Percentiles rank a stretch among this genome's conserved stretches.
phyloP scores from a whole-genome alignment of 2,888 invertebrate genomes.

The Diarsia mendica region DNA sequence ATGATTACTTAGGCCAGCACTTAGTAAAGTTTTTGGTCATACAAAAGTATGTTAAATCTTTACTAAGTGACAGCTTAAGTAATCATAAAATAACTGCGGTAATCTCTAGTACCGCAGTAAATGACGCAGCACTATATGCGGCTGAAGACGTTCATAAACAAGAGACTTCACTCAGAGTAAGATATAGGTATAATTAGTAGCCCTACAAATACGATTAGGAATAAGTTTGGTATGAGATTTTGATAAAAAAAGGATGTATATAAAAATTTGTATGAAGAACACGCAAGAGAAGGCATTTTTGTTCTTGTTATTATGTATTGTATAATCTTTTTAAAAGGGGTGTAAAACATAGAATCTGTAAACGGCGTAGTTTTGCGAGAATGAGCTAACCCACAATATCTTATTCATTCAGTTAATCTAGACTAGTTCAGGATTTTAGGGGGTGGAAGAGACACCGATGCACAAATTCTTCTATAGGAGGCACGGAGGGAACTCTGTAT shows the following conservation, averaged over 20 bases:
- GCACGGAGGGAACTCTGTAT: no score
- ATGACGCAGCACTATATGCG: not conserved
- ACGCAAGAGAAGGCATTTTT: not conserved
- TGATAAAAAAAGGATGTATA: constrained; percentile 18
- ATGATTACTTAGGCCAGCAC: no score
- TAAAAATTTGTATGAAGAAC: not conserved
- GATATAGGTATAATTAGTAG: constrained; percentile 8
- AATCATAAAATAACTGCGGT: no score
- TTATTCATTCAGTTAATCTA: not conserved
- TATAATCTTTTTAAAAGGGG: constrained; percentile 12
- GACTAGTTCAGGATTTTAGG: not conserved
- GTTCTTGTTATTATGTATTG: not conserved
- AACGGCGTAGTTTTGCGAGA: not conserved
- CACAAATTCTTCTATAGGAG: not conserved
- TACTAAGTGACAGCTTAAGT: no score
- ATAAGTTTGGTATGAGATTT: constrained; percentile 23
- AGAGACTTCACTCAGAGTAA: not conserved
- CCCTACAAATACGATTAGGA: not conserved
- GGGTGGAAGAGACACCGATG: not conserved
- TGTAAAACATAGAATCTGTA: not conserved
- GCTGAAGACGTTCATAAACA: not conserved
- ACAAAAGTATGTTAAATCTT: no score
- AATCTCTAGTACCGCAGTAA: no score
- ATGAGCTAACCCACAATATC: not conserved
- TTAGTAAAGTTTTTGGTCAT: no score